These are phyloP conservation scores for Malurus elegans DNA, from an alignment of 2,113 vertebrate genomes.

Conservation along the genomic window DNA sequence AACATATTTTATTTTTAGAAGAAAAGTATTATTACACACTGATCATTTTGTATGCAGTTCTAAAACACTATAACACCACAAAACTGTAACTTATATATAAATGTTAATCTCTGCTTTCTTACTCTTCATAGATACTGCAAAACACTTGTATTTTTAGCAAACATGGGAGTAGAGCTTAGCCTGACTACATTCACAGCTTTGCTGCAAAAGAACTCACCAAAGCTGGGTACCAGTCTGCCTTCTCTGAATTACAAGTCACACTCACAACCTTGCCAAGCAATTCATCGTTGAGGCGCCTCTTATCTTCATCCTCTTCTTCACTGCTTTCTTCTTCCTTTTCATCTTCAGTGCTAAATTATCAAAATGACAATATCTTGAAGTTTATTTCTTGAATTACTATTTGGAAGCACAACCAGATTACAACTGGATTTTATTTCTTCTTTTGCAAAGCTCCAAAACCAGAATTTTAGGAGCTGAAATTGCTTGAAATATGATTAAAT, in stretches of 20 bases:
- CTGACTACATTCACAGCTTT: not conserved
- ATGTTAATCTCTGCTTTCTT: not conserved
- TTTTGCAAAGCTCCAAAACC: not conserved
- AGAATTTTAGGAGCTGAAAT: not conserved
- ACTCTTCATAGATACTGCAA: not conserved
- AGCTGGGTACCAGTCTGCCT: constrained; percentile 82
- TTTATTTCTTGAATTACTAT: not conserved
- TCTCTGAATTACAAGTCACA: constrained; percentile 71
- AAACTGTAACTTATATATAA: not conserved
- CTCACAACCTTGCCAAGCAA: constrained; percentile 90
- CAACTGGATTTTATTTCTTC: not conserved
- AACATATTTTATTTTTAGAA: not conserved
- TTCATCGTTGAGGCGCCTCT: constrained; percentile 85
- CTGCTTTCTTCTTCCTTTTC: constrained; percentile 93
- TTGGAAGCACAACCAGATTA: not conserved
- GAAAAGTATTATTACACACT: not conserved
- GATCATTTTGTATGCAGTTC: not conserved
- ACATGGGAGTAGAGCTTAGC: not conserved
- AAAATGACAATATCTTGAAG: not conserved
- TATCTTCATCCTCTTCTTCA: constrained; percentile 92
- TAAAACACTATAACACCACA: not conserved
- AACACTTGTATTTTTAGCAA: not conserved
- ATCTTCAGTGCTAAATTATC: constrained; percentile 85
- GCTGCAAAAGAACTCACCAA: constrained; percentile 78
- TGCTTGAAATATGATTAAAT: not conserved